Evolutionary conservation across 2,888 invertebrate genomes (phyloP), one percentile per base, ranked within the genome.

Genomic region (Tachina grossa): DNA sequence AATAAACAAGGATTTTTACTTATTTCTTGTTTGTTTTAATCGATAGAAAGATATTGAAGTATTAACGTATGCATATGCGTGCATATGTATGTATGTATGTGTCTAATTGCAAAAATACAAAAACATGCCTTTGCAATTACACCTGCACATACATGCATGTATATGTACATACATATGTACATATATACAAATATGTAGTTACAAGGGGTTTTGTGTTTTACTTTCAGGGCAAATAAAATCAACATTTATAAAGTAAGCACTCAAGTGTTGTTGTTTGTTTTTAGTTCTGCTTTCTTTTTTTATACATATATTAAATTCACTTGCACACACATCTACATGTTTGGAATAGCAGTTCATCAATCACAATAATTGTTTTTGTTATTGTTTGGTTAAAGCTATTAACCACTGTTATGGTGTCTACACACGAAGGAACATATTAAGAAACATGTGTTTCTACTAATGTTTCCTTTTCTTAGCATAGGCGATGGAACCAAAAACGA

Each of bases 361-460:
- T 80, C 57, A 80, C 57, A 47, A 31, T 59, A 59, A 80, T 69
- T 55, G 78, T 43, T 19, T 45, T 55, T 71, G 72, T 68, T 51
- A 16, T 78, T 71, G 53, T 66, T 49, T 55, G 31, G 41, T 76
- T 76, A 13, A 43, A 31, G 66, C n/a, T n/a, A 68, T 77, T 47
- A 49, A 49, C 10, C 45, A 14, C 9, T 68, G 8, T 47, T 31
- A 31, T 31, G 31, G 31, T 31, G 31, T 31, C 31, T 5, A 31
- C 31, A 31, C 31, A 31, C 31, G 5, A 31, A 31, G 31, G 31
- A 31, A 31, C 31, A 31, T 31, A 6, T 31, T 31, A 31, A 31
- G 31, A 31, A 31, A 4, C 31, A 31, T 31, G 31, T 31, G 31
- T 6, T 6, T 31, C 31, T 31, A 1, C 31, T 31, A 31, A 31